Base-by-base conservation (phyloP, 1,140 invertebrate species). In the Leptonema lineaticorne region DNA sequence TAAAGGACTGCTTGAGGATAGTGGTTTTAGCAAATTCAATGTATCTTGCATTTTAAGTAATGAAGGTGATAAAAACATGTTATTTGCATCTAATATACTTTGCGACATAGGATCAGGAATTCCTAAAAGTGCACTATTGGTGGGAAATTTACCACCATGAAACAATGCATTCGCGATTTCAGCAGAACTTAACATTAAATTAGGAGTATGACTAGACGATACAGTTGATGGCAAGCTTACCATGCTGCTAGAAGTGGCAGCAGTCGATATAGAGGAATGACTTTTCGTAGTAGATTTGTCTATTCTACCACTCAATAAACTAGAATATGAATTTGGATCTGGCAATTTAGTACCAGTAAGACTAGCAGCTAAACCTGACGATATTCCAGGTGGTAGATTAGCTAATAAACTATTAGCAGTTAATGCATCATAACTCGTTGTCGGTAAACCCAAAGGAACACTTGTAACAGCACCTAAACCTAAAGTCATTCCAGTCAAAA, bases 71-170 rank as follows among this genome's bases (percentile, higher is more conserved):
- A 89, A 78, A 53, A 88, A 88, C 85, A 88, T 87, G 73, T 88
- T 88, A 71, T 88, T 88, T 1, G 86, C 86, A 0, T 86, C 87
- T 68, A 89, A 76, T 27, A 87, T 88, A n/a, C 85, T 86, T 73
- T 88, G 87, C 0, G 87, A 87, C 81, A 89, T 83, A 0, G 87
- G 87, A 80, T 88, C 87, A 0, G 87, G 87, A 72, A 89, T 85
- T 7, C 84, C 84, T 56, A 86, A 73, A 60, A 86, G 71, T 67
- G 76, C 82, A 16, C 82, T 83, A 5, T 83, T 81, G 67, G 79
- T 85, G 2, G 84, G 84, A 74, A 85, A 87, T 74, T 85, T 86
- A 33, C 84, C 85, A 4, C 84, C 82, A 60, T 83, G 84, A 69
- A 86, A 86, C n/a, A 86, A 72, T 20, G 85, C 83, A 74, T 84